Percentiles rank a stretch among this genome's conserved stretches.
These are phyloP conservation scores for Musca domestica DNA, from an alignment of 1,140 invertebrate genomes.

Conservation along the genomic window DNA sequence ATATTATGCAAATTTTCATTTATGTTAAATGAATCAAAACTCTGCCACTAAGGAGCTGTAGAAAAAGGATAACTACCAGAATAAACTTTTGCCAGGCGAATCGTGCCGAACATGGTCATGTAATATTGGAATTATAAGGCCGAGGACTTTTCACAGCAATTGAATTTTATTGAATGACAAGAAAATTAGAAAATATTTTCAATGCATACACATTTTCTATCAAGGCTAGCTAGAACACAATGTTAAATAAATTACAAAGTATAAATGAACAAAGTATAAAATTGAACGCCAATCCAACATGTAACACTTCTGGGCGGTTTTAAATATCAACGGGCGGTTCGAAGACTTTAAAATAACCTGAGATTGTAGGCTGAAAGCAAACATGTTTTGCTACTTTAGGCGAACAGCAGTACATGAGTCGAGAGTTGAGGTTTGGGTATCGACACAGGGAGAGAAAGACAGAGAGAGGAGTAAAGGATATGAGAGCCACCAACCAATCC, in stretches of 20 bases:
- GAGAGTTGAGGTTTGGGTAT: too few relatives aligned
- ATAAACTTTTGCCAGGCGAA: neutral
- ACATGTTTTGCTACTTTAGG: slow-evolving; percentile 53
- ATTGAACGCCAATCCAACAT: too few relatives aligned
- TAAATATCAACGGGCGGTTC: slow-evolving; percentile 37
- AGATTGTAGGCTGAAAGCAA: slow-evolving; percentile 51
- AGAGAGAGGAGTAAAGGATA: neutral
- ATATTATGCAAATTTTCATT: slow-evolving; percentile 19
- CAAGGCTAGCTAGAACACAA: too few relatives aligned
- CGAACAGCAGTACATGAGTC: neutral
- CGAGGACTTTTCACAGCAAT: too few relatives aligned
- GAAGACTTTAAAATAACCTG: slow-evolving; percentile 38
- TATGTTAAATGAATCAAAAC: slow-evolving; percentile 1
- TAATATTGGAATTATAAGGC: too few relatives aligned
- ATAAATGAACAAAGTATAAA: too few relatives aligned
- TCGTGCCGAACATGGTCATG: neutral
- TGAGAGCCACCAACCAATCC: neutral
- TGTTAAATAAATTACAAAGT: too few relatives aligned
- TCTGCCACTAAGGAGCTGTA: too few relatives aligned
- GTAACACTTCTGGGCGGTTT: slow-evolving; percentile 45
- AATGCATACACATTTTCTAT: too few relatives aligned
- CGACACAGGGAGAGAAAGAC: neutral
- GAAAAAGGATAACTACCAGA: neutral
- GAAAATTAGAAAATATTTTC: too few relatives aligned
- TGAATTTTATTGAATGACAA: too few relatives aligned